Evolutionary conservation across 2,797 vertebrate species (phyloP), one percentile per base, ranked within the genome.

Genomic region (Silurus lanzhouensis): DNA sequence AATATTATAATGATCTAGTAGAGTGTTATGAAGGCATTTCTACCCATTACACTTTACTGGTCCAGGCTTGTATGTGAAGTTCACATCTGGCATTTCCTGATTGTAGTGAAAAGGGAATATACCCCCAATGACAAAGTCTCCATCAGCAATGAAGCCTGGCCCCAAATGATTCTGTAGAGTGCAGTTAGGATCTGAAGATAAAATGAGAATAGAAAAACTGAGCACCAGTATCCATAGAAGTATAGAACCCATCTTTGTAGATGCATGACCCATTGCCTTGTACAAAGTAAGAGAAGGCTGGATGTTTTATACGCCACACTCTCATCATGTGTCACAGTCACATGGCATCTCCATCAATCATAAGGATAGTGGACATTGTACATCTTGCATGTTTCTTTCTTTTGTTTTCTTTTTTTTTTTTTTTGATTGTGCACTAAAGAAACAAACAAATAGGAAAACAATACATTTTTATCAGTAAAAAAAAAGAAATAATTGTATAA

Each of bases 81-180:
- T 93, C n/a, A 92, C 84, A 72, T 93, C 92, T 64, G 94, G 93
- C 92, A 94, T 93, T 89, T 94, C 94, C 87, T 94, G 92, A 88
- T 93, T 94, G 76, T 94, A 95, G 87, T 95, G 95, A 84, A 95
- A 86, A 2, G 94, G 94, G 57, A 95, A 95, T 84, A 95, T 94
- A 3, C 93, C 94, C 80, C 94, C 95, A n/a, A 95, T 93, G 20
- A 94, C 60, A 86, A 90, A 94, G 71, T 95, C 91, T 85, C 94
- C 94, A 14, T 89, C 67, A 63, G 91, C 90, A 78, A 88, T 87
- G 55, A 95, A 94, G 10, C 84, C 88, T 27, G 95, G 92, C 55
- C 92, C 76, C 89, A 95, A 95, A 72, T 88, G 85, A 80, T 90
- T 93, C 84, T 88, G 93, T 86, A 94, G 90, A 58, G 46, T 85